A percentile compares a stretch with the other conserved stretches of the same genome.
Conservation (phyloP, 1,140 invertebrate species). For the Wiebesia pumilae region DNA sequence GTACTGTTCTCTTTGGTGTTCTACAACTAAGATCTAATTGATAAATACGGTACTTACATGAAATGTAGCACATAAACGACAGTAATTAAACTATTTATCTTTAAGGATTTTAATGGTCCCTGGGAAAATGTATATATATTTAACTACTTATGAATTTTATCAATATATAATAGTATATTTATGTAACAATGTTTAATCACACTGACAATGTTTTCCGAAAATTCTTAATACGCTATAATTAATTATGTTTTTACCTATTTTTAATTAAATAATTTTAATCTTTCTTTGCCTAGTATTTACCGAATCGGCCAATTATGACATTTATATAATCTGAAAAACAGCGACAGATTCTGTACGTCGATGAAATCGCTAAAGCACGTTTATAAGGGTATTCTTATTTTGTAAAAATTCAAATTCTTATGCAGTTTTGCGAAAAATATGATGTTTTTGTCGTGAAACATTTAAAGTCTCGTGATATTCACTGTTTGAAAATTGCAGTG, state of each 20-base stretch:
- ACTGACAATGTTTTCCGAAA: neutral
- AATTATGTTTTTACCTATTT: neutral
- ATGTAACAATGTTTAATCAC: conserved; percentile 1
- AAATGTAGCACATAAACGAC: conserved; percentile 7
- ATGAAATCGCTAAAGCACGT: too few relatives aligned
- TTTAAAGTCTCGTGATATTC: conserved; percentile 16
- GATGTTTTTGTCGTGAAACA: neutral
- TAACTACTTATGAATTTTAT: neutral
- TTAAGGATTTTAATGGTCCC: neutral
- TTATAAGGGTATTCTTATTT: too few relatives aligned
- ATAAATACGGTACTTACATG: neutral
- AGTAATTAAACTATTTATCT: neutral
- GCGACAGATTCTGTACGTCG: too few relatives aligned
- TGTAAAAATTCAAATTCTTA: too few relatives aligned
- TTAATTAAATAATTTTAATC: neutral
- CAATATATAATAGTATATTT: neutral
- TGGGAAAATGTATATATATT: neutral
- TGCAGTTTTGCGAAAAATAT: neutral
- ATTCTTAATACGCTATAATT: neutral
- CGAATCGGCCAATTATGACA: too few relatives aligned
- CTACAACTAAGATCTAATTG: conserved; percentile 11
- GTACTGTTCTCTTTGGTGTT: conserved; percentile 6
- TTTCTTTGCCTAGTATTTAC: neutral
- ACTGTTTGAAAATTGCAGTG: neutral
- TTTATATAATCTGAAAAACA: too few relatives aligned